A percentile compares a stretch with the other conserved stretches of the same genome.
These are phyloP conservation scores for Heliconius congener DNA, from an alignment of 1,140 invertebrate species.

Conservation along the genomic window DNA sequence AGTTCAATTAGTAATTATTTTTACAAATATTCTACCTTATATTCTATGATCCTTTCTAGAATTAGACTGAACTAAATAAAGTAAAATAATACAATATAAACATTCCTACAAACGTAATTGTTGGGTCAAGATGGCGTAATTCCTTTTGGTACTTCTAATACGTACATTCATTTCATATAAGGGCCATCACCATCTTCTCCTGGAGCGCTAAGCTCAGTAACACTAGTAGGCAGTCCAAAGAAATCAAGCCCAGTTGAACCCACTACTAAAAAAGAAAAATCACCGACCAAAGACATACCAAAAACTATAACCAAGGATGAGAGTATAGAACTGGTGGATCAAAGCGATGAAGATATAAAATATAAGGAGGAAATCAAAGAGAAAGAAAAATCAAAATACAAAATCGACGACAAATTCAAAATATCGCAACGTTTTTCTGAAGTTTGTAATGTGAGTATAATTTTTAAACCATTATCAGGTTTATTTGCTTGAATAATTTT, in stretches of 20 bases:
- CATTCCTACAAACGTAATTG: too few relatives aligned
- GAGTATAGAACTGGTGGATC: constrained; percentile 73
- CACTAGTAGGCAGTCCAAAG: constrained; percentile 84
- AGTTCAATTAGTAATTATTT: too few relatives aligned
- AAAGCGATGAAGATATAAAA: constrained; percentile 71
- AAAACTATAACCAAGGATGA: constrained; percentile 67
- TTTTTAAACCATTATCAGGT: background rate
- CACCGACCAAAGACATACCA: constrained; percentile 56
- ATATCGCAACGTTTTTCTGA: constrained; percentile 74
- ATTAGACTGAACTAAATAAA: too few relatives aligned
- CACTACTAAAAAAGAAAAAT: constrained; percentile 41
- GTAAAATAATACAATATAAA: too few relatives aligned
- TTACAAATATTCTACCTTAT: too few relatives aligned
- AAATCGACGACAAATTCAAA: constrained; percentile 71
- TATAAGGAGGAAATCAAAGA: constrained; percentile 64
- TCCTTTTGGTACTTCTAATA: background rate
- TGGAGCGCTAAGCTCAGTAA: constrained; percentile 87
- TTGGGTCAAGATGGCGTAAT: too few relatives aligned
- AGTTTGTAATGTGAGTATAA: constrained; percentile 49
- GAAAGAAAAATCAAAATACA: constrained; percentile 66
- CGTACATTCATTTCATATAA: constrained; percentile 27
- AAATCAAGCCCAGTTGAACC: constrained; percentile 58
- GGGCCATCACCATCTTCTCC: constrained; percentile 84
- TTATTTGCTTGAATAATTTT: background rate
- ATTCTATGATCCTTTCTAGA: too few relatives aligned